Evolutionary conservation across 2,888 invertebrate species (phyloP).

Genomic region (Loripinus fragilis): DNA sequence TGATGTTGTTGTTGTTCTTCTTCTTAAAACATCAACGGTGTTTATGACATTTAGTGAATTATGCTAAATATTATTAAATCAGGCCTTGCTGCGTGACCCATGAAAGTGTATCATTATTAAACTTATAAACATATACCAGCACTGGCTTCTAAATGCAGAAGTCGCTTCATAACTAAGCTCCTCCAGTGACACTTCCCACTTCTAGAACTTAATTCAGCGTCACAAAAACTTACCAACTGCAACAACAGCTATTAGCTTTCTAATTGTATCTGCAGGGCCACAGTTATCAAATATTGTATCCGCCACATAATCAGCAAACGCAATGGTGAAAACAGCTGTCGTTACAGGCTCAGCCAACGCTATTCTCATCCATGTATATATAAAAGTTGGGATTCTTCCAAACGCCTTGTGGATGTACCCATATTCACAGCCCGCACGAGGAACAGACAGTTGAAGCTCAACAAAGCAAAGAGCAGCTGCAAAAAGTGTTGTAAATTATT

Average conservation of each 20-base stretch:
- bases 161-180: too few species aligned
- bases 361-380: constrained; percentile 71
- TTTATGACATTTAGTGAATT: too few species aligned
- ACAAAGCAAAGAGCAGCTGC: constrained; percentile 79
- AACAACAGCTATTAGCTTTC: constrained; percentile 68
- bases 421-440: constrained; percentile 67
- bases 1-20: too few species aligned
- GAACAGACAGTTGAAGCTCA: constrained; percentile 67
- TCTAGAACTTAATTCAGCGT: too few species aligned
- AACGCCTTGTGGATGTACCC: constrained; percentile 71
- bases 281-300: constrained; percentile 64
- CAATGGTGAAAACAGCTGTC: constrained; percentile 68
- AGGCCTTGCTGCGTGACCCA: too few species aligned
- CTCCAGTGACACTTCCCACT: too few species aligned
- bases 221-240: constrained; percentile 74
- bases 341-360: constrained; percentile 76
- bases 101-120: too few species aligned
- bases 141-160: too few species aligned
- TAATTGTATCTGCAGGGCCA: constrained; percentile 54
- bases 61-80: too few species aligned
- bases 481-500: too few species aligned
- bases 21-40: too few species aligned
- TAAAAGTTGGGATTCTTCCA: constrained; percentile 66
- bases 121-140: too few species aligned
- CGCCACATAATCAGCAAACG: constrained; percentile 67